Percentiles rank a stretch among this genome's conserved stretches.
phyloP scores from a whole-genome alignment of 1,140 invertebrate species.

The Octopus bimaculoides region DNA sequence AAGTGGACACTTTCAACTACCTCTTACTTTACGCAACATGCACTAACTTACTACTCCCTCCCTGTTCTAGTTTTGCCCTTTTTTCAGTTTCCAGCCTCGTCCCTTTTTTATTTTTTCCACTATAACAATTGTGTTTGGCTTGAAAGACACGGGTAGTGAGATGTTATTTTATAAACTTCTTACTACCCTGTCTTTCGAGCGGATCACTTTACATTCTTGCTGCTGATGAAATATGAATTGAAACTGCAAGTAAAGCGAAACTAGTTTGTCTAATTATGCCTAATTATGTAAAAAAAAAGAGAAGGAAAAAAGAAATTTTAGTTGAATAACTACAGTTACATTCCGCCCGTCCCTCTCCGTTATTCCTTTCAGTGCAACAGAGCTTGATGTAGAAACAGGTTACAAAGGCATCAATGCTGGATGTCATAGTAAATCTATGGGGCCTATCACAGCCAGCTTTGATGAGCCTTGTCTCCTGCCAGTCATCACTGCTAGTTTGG shows the following conservation, averaged over 20 bases:
- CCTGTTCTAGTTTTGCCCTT: background rate
- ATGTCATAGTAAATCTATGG: slow-evolving; percentile 66
- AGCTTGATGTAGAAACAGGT: background rate
- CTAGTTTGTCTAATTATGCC: too few species aligned
- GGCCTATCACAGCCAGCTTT: slow-evolving; percentile 44
- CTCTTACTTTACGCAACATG: background rate
- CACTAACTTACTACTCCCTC: background rate
- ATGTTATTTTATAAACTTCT: slow-evolving; percentile 72
- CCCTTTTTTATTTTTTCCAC: too few species aligned
- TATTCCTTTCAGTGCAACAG: background rate
- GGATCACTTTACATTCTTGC: slow-evolving; percentile 13
- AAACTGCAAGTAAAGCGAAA: too few species aligned
- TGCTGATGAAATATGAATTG: too few species aligned
- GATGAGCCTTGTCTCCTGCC: slow-evolving; percentile 32
- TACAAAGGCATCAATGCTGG: slow-evolving; percentile 70
- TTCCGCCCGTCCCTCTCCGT: background rate
- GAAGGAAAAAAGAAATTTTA: too few species aligned
- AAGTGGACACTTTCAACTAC: slow-evolving; percentile 38
- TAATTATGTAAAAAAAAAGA: too few species aligned
- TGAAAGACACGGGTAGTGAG: slow-evolving; percentile 97
- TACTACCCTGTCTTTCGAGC: slow-evolving; percentile 89
- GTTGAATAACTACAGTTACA: too few species aligned
- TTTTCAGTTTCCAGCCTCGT: too few species aligned
- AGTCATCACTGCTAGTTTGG: background rate
- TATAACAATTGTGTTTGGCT: slow-evolving; percentile 24